Conservation (phyloP, 2,113 vertebrate species). For the Zosterops japonicus region DNA sequence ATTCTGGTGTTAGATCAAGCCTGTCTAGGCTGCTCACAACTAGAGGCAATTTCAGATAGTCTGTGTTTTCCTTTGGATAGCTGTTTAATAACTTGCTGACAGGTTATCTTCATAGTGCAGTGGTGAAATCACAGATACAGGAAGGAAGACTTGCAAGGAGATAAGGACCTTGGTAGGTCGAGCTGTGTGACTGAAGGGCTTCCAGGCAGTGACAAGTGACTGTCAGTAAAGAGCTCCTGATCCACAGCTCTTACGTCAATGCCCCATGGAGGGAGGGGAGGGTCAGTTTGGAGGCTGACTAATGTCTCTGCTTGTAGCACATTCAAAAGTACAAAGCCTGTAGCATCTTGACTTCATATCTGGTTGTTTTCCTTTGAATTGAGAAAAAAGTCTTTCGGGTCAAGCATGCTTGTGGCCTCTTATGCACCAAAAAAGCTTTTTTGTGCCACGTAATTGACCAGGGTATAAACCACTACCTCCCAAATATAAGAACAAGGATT, state of each 20-base stretch:
- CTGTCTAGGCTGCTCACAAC: not conserved
- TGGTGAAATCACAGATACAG: not conserved
- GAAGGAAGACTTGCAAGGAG: not conserved
- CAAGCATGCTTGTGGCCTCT: not conserved
- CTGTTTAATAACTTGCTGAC: not conserved
- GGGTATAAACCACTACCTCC: not conserved
- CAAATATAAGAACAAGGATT: not conserved
- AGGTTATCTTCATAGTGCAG: not conserved
- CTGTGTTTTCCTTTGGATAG: not conserved
- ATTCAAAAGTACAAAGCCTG: not conserved
- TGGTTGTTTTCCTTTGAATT: not conserved
- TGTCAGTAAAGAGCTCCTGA: not conserved
- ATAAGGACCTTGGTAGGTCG: not conserved
- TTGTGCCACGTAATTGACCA: not conserved
- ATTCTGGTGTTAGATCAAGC: not conserved
- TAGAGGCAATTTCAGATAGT: not conserved
- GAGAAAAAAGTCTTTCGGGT: not conserved
- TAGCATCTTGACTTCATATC: not conserved
- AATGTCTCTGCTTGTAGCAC: not conserved
- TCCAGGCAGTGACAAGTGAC: not conserved
- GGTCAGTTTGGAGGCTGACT: not conserved
- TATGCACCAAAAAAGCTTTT: not conserved
- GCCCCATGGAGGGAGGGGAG: not conserved
- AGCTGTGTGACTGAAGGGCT: not conserved
- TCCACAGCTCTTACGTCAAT: accelerated